phyloP scores from a whole-genome alignment of 2,113 vertebrate species.

The Tricholaema leucomelas region DNA sequence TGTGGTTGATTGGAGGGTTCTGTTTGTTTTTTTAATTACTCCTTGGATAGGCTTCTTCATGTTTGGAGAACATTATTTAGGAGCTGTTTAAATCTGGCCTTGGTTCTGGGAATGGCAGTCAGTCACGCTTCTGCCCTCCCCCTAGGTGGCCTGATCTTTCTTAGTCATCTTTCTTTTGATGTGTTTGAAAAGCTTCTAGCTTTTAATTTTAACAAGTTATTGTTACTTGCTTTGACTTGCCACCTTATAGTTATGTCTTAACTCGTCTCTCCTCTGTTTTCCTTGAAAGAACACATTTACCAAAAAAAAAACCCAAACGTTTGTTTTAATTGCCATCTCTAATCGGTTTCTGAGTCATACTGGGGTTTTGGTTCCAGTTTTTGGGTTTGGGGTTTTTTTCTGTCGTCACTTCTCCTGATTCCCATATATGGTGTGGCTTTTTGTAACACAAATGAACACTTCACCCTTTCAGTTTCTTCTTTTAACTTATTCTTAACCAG shows the following conservation, averaged over 20 bases:
- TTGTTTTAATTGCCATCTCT: neutral
- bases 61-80: neutral
- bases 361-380: neutral
- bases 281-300: neutral
- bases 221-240: constrained; percentile 20
- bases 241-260: neutral
- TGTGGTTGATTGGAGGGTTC: neutral
- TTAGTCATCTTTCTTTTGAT: constrained; percentile 1
- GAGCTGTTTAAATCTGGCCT: neutral
- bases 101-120: neutral
- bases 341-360: neutral
- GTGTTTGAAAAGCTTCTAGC: neutral
- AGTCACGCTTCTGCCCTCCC: neutral
- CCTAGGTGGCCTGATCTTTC: neutral
- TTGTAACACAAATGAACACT: neutral
- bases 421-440: neutral
- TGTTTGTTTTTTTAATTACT: neutral
- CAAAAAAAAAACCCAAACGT: too few relatives aligned
- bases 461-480: neutral
- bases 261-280: neutral
- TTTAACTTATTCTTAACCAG: neutral
- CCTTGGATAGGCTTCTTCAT: neutral
- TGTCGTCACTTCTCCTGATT: neutral
- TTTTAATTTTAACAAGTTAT: neutral
- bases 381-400: neutral